Evolutionary conservation across 1,140 invertebrate species (phyloP), one percentile per base, ranked within the genome.

Genomic region (Lepidurus packardi): DNA sequence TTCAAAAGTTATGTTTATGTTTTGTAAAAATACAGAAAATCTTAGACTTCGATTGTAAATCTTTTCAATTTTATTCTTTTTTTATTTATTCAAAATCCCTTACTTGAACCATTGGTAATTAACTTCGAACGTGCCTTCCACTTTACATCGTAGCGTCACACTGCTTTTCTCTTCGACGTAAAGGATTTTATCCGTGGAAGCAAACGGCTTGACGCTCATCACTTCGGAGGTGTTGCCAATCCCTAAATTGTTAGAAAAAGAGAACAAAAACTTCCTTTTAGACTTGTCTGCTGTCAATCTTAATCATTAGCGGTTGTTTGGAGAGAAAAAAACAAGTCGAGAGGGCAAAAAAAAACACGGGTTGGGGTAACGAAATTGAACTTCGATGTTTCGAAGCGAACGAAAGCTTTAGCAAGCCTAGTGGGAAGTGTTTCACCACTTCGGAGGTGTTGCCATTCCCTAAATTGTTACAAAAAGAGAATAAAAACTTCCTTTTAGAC

Each of bases 31-130:
- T 34, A 34, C 34, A 2, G 34, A 34, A 34, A 34, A 34, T 34
- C 34, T 1, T 34, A 34, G 25, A 34, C 25, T 34, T 1, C 25
- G 0, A 34, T 1, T 34, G n/a, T n/a, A n/a, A 34, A 34, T 34
- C 25, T 34, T 34, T 34, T 34, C 3, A 34, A 34, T 34, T 34
- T 2, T 34, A 34, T 3, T 34, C 25, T 4, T 34, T 4, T 34
- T 34, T 34, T 4, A 34, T 34, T 34, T 34, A 34, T 34, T 34
- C 2, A 34, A 34, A 34, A 34, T 34, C 34, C 34, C 0, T 34
- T 78, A 75, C 43, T 78, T 73, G 73, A 75, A 78, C 78, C 78
- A 78, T n/a, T 78, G 73, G 73, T 74, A 78, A n/a, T 75, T 73
- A 43, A 78, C 11, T 43, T 78, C 78, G 73, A 41, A 41, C 24